Base-by-base conservation (phyloP, 2,797 vertebrate genomes). In the Decapterus maruadsi region DNA sequence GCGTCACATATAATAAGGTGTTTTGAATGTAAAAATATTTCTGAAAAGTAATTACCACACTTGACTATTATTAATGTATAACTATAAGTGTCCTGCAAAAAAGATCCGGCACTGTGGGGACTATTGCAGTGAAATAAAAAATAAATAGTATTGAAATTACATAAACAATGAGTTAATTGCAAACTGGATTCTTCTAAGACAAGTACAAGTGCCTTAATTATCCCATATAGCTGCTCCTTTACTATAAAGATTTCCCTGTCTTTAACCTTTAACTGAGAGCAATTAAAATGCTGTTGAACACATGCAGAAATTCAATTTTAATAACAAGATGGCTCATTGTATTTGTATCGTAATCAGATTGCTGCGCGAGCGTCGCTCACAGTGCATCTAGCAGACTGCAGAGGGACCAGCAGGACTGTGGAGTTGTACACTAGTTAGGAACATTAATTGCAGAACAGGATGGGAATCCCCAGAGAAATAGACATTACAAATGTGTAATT, bases 381-480 rank as follows among this genome's bases (percentile, higher is more conserved):
- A 73, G 72, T 67, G 72, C 59, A 64, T 69, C 40, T 17, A 42
- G 43, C 38, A 84, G 65, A 55, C 60, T 53, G 68, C 20, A 65
- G 70, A 86, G 60, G 58, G 65, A 86, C 84, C 71, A 31, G 56
- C 16, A 46, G 53, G 72, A 29, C 60, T 60, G 68, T 74, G 53
- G 65, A 79, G 65, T 42, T 82, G 43, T 50, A 42, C 38, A 5
- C 78, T 87, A 89, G 92, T 93, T 89, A 91, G 83, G 45, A 53
- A 42, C 70, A 61, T 83, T 89, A 88, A 92, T 88, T 90, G 84
- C 81, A 72, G 57, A 78, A 72, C 59, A 72, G 56, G 57, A 78
- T 22, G 0, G 36, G 61, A 36, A 83, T 50, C 67, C 42, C 31
- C 31, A 75, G 56, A 50, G 68, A 45, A 48, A 48, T 6, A 77